Percentiles rank a stretch among this genome's conserved stretches.
These are phyloP conservation scores for Eremobia ochroleuca DNA, from an alignment of 2,888 invertebrate genomes.

Conservation along the genomic window DNA sequence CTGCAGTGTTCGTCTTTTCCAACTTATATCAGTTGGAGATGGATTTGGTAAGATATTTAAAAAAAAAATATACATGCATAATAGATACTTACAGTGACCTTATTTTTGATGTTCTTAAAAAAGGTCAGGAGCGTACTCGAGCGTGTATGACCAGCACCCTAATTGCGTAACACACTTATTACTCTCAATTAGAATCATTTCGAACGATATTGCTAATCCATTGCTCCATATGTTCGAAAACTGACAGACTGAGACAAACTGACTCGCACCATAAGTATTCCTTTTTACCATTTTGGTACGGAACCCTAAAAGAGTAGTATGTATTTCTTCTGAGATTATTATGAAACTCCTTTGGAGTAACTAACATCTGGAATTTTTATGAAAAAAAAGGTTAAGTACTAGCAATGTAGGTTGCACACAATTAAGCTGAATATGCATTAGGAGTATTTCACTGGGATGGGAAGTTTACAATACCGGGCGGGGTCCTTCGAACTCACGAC, in stretches of 20 bases:
- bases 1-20: constrained; percentile 98
- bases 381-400: neutral
- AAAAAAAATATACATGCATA: neutral
- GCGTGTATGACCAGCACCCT: too few species aligned
- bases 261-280: too few species aligned
- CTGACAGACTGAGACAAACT: too few species aligned
- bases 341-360: neutral
- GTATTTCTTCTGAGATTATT: neutral
- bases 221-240: too few species aligned
- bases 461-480: neutral
- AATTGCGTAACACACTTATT: too few species aligned
- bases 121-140: too few species aligned
- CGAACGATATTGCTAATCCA: too few species aligned
- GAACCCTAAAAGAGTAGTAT: too few species aligned
- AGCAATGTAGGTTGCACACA: neutral
- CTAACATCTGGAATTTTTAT: neutral
- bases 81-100: too few species aligned
- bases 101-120: too few species aligned
- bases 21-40: constrained; percentile 96
- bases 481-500: neutral
- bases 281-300: too few species aligned
- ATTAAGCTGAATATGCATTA: neutral
- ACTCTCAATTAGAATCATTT: too few species aligned
- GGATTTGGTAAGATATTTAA: constrained; percentile 93
- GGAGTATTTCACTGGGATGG: neutral